Evolutionary conservation across 2,113 vertebrate genomes (phyloP).

Genomic region (Suricata suricatta): DNA sequence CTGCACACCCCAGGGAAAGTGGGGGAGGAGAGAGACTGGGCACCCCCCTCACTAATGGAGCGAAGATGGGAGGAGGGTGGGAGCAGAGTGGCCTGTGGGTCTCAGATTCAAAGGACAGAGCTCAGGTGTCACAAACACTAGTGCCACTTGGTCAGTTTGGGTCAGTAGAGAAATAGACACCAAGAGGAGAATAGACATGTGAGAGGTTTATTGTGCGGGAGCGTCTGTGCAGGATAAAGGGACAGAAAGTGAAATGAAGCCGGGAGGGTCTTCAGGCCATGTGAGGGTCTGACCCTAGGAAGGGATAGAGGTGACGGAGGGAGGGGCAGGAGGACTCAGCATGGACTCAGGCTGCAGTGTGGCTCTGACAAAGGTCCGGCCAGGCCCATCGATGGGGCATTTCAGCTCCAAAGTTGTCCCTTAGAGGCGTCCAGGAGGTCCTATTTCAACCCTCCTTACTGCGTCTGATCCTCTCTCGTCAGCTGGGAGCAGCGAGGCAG

Average conservation of each 20-base stretch:
- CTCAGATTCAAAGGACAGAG: not conserved
- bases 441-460: not conserved
- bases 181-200: not conserved
- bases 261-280: not conserved
- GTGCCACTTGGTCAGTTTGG: not conserved
- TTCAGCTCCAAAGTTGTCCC: not conserved
- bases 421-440: not conserved
- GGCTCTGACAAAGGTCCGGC: not conserved
- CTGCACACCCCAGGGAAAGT: not conserved
- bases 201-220: not conserved
- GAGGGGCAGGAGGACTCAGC: not conserved
- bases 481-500: not conserved
- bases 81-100: not conserved
- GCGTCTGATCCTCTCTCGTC: fast-evolving
- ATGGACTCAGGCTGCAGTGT: fast-evolving
- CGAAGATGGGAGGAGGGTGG: not conserved
- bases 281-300: no score
- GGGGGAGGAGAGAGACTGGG: not conserved
- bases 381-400: fast-evolving
- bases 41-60: fast-evolving
- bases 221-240: not conserved
- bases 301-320: not conserved
- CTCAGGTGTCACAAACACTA: not conserved
- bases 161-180: not conserved
- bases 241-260: not conserved